Evolutionary conservation across 2,888 invertebrate genomes (phyloP).

Genomic region (Desoria tigrina): DNA sequence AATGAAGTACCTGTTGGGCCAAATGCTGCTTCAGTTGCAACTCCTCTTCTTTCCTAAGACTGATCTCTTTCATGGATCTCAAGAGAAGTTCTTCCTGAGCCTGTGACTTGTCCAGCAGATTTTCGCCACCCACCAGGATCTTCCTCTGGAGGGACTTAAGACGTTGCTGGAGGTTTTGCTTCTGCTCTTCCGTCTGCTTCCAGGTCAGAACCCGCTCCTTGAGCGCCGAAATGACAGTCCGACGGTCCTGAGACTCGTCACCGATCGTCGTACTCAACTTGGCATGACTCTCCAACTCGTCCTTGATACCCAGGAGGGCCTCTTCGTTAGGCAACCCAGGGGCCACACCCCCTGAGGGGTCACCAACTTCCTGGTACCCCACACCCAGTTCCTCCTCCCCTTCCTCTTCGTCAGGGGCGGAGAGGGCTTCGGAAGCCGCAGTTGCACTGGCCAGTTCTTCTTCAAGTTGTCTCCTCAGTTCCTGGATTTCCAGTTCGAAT

Average conservation of each 20-base stretch:
- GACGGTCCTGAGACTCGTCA: conserved; percentile 36
- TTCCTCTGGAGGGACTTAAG: conserved; percentile 85
- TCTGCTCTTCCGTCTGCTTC: conserved; percentile 43
- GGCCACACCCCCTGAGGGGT: neutral
- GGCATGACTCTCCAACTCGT: conserved; percentile 45
- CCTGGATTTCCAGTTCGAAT: conserved; percentile 95
- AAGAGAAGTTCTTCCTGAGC: conserved; percentile 86
- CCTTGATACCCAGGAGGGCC: conserved; percentile 39
- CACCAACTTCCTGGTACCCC: conserved; percentile 9
- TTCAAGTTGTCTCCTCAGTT: conserved; percentile 80
- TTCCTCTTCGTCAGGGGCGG: conserved; percentile 34
- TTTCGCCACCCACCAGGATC: conserved; percentile 96
- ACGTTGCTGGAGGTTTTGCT: conserved; percentile 62
- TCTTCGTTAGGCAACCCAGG: conserved; percentile 17
- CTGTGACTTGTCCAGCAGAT: conserved; percentile 94
- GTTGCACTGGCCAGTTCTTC: conserved; percentile 60
- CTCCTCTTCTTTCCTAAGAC: conserved; percentile 67
- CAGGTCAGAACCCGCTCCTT: conserved; percentile 44
- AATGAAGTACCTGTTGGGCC: conserved; percentile 82
- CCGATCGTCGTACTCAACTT: conserved; percentile 39
- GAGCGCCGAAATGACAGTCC: conserved; percentile 39
- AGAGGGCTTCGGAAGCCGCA: neutral
- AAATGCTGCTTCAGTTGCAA: conserved; percentile 77
- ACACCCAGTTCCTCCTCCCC: conserved; percentile 40
- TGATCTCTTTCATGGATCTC: conserved; percentile 79